These are phyloP conservation scores for Champsocephalus esox DNA, from an alignment of 2,797 vertebrate species.

Conservation along the genomic window DNA sequence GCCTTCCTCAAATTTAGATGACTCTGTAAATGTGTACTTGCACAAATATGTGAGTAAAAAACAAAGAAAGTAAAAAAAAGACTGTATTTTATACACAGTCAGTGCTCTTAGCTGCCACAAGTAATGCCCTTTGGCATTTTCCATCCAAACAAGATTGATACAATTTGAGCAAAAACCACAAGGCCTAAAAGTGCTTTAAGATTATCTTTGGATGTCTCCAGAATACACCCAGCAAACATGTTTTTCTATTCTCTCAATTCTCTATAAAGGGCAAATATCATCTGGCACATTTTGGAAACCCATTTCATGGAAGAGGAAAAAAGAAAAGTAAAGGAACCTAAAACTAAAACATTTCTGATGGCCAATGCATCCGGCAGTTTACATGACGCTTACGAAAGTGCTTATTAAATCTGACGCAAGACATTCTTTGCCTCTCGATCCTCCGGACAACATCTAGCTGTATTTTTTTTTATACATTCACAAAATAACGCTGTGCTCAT, in stretches of 20 bases:
- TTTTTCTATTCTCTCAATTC: constrained; percentile 61
- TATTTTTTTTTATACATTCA: constrained; percentile 73
- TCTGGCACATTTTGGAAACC: constrained; percentile 78
- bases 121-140: constrained; percentile 81
- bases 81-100: constrained; percentile 69
- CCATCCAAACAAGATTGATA: constrained; percentile 76
- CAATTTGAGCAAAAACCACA: constrained; percentile 81
- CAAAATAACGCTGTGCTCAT: constrained; percentile 77
- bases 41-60: constrained; percentile 53
- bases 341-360: constrained; percentile 58
- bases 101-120: constrained; percentile 83
- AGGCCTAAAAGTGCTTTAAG: constrained; percentile 95
- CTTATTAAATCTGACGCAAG: constrained; percentile 81
- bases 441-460: constrained; percentile 68
- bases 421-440: constrained; percentile 74
- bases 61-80: constrained; percentile 61
- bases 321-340: constrained; percentile 20
- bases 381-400: constrained; percentile 83
- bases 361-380: constrained; percentile 77
- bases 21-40: constrained; percentile 69
- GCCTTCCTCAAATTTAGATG: constrained; percentile 68
- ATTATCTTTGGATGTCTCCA: constrained; percentile 88
- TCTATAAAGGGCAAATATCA: constrained; percentile 77
- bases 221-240: constrained; percentile 80
- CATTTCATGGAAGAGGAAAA: constrained; percentile 76